phyloP scores from a whole-genome alignment of 2,888 invertebrate genomes.

The Marronus borbonicus region DNA sequence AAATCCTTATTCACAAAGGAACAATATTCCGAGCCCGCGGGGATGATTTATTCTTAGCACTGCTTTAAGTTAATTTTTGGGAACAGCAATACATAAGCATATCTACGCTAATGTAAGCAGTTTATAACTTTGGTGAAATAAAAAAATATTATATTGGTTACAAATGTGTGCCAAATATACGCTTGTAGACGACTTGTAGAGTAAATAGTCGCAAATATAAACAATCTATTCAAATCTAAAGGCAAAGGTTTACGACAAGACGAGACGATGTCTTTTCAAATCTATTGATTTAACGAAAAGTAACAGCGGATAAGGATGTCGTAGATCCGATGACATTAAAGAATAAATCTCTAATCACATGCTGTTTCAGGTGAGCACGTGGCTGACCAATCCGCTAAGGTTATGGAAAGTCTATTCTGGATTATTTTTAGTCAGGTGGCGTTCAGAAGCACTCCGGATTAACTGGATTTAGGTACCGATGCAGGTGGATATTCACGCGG shows the following conservation, averaged over 20 bases:
- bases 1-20: no score
- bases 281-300: slow-evolving; percentile 10
- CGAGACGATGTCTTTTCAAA: not conserved
- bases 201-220: not conserved
- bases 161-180: no score
- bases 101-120: no score
- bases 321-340: not conserved
- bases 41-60: no score
- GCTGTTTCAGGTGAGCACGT: slow-evolving; percentile 46
- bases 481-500: not conserved
- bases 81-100: no score
- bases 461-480: not conserved
- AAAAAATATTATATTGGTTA: no score
- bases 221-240: not conserved
- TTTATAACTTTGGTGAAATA: no score
- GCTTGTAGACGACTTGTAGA: no score
- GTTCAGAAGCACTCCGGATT: not conserved
- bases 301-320: not conserved
- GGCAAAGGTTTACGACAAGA: not conserved
- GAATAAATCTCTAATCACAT: slow-evolving; percentile 33
- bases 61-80: no score
- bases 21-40: no score
- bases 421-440: slow-evolving; percentile 19
- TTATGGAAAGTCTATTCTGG: not conserved
- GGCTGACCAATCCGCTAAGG: not conserved